Evolutionary conservation across 2,113 vertebrate genomes (phyloP).

Genomic region (Channa maculata): DNA sequence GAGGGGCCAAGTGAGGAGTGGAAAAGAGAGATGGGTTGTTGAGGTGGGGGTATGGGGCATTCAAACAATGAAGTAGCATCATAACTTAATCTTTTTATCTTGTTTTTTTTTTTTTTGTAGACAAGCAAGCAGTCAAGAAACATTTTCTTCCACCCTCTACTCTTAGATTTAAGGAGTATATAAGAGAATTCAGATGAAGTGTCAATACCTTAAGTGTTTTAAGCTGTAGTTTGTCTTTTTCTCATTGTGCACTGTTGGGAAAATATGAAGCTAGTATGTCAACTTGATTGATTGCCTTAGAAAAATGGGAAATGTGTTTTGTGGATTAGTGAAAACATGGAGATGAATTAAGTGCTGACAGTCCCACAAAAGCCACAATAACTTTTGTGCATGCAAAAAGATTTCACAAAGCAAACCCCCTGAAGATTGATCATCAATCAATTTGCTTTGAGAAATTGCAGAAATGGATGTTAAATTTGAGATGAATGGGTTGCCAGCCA

Average conservation of each 20-base stretch:
- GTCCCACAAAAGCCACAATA: constrained; percentile 67
- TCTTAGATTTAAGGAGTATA: constrained; percentile 61
- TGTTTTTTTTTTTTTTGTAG: constrained; percentile 38
- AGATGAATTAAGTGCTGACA: constrained; percentile 73
- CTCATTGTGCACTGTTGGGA: constrained; percentile 60
- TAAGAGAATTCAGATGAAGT: constrained; percentile 44
- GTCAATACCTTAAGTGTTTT: constrained; percentile 58
- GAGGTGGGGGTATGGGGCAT: constrained; percentile 34
- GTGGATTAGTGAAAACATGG: constrained; percentile 75
- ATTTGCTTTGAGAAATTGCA: constrained; percentile 69
- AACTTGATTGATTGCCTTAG: constrained; percentile 71
- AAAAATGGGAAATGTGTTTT: constrained; percentile 67
- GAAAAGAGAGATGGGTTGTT: constrained; percentile 57
- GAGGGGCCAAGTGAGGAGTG: constrained; percentile 56
- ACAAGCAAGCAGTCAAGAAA: constrained; percentile 84
- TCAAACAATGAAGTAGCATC: constrained; percentile 75
- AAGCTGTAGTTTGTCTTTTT: constrained; percentile 65
- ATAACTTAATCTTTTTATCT: constrained; percentile 68
- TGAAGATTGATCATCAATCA: constrained; percentile 76
- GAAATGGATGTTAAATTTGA: constrained; percentile 71
- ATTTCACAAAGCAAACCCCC: constrained; percentile 63
- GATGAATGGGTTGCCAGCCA: constrained; percentile 74
- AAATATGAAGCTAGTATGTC: constrained; percentile 60
- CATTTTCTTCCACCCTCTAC: constrained; percentile 88
- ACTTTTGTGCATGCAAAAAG: constrained; percentile 55